Percentiles rank a stretch among this genome's conserved stretches.
These are phyloP conservation scores for Lagocephalus sceleratus DNA, from an alignment of 2,797 vertebrate species.

Conservation along the genomic window DNA sequence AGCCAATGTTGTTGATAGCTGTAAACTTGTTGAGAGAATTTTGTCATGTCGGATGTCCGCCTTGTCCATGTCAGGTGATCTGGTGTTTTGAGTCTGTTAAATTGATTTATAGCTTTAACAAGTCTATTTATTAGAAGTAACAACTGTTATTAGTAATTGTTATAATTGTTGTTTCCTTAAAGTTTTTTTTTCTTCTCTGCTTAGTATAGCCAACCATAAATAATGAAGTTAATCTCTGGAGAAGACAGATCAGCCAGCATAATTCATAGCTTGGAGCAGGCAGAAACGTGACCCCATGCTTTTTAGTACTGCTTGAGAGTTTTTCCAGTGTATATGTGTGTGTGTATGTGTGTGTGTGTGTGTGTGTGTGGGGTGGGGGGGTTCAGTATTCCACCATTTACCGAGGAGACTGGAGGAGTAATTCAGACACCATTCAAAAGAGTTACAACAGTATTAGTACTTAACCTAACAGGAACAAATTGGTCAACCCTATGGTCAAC, in stretches of 20 bases:
- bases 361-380: no score
- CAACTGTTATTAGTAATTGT: background rate
- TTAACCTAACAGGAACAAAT: slow-evolving; percentile 41
- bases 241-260: slow-evolving; percentile 35
- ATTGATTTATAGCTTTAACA: no score
- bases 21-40: slow-evolving; percentile 30
- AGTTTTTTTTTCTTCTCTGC: slow-evolving; percentile 13
- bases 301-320: slow-evolving; percentile 37
- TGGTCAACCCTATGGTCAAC: slow-evolving; percentile 19
- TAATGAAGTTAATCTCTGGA: slow-evolving; percentile 39
- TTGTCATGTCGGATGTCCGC: no score
- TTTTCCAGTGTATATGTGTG: no score
- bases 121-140: no score
- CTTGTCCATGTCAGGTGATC: no score
- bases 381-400: slow-evolving; percentile 32
- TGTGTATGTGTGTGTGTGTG: no score
- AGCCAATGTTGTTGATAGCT: slow-evolving; percentile 15
- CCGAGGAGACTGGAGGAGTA: slow-evolving; percentile 9
- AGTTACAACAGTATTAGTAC: slow-evolving; percentile 37
- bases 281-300: slow-evolving; percentile 53
- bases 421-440: slow-evolving; percentile 31
- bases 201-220: slow-evolving; percentile 44
- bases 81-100: no score
- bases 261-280: slow-evolving; percentile 39
- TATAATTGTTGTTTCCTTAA: background rate